A percentile compares a stretch with the other conserved stretches of the same genome.
Evolutionary conservation across 2,797 vertebrate genomes (phyloP).

Genomic region (Malurus leucopterus): DNA sequence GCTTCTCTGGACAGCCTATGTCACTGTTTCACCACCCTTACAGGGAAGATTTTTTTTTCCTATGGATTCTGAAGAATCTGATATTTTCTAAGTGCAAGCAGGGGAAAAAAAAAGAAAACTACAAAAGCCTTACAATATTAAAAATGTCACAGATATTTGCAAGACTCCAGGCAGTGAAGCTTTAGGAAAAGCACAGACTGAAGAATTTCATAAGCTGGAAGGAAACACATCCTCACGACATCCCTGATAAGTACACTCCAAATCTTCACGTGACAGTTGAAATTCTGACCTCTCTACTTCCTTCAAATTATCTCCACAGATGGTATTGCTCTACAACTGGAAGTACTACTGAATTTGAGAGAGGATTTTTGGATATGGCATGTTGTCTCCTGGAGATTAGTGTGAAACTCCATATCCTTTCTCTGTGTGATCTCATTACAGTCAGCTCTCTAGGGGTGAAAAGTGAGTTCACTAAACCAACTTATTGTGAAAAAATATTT

Average conservation of each 20-base stretch:
- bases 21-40: not conserved
- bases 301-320: not conserved
- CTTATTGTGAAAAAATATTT: constrained; percentile 59
- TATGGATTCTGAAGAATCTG: not conserved
- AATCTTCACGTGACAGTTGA: not conserved
- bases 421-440: constrained; percentile 35
- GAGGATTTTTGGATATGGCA: constrained; percentile 6
- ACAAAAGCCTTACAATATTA: not conserved
- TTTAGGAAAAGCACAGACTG: not conserved
- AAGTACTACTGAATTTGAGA: not conserved
- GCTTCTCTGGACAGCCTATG: not conserved
- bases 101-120: rapidly evolving
- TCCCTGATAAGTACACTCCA: not conserved
- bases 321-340: not conserved
- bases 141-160: not conserved
- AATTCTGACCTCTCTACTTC: not conserved
- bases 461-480: constrained; percentile 46
- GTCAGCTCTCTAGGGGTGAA: constrained; percentile 2
- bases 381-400: constrained; percentile 32
- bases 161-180: not conserved
- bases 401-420: constrained; percentile 42
- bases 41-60: not conserved
- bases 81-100: not conserved
- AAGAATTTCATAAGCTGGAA: not conserved
- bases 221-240: not conserved